phyloP scores from a whole-genome alignment of 2,797 vertebrate species.

The Microhierax caerulescens region DNA sequence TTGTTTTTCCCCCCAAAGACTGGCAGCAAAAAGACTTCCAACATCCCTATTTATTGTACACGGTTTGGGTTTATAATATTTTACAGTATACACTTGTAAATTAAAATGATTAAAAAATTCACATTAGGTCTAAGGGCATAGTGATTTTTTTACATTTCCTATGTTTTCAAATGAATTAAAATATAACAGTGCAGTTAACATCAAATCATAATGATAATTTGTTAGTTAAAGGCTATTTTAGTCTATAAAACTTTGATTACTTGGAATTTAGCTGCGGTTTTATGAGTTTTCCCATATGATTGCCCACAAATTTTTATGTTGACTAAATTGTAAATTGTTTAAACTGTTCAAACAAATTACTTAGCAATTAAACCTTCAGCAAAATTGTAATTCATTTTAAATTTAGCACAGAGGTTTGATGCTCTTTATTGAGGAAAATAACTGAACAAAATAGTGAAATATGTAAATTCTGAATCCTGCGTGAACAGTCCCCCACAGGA shows the following conservation, averaged over 20 bases:
- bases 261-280: slow-evolving; percentile 95
- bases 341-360: slow-evolving; percentile 87
- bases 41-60: slow-evolving; percentile 58
- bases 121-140: slow-evolving; percentile 66
- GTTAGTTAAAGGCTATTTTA: slow-evolving; percentile 98
- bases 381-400: slow-evolving; percentile 85
- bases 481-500: slow-evolving; percentile 67
- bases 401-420: slow-evolving; percentile 80
- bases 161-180: slow-evolving; percentile 88
- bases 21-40: slow-evolving; percentile 50
- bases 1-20: slow-evolving; percentile 50
- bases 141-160: slow-evolving; percentile 79
- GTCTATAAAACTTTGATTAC: slow-evolving; percentile 99
- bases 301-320: slow-evolving; percentile 95
- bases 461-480: slow-evolving; percentile 74
- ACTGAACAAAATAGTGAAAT: slow-evolving; percentile 75
- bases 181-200: slow-evolving; percentile 92
- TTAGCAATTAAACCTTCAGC: slow-evolving; percentile 86
- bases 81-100: slow-evolving; percentile 54
- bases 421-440: slow-evolving; percentile 78
- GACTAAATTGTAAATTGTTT: slow-evolving; percentile 87
- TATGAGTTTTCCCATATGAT: slow-evolving; percentile 93
- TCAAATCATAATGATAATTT: slow-evolving; percentile 98
- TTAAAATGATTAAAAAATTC: slow-evolving; percentile 73
- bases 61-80: slow-evolving; percentile 62